Evolutionary conservation across 2,797 vertebrate genomes (phyloP).

Genomic region (Eutrigla gurnardus): DNA sequence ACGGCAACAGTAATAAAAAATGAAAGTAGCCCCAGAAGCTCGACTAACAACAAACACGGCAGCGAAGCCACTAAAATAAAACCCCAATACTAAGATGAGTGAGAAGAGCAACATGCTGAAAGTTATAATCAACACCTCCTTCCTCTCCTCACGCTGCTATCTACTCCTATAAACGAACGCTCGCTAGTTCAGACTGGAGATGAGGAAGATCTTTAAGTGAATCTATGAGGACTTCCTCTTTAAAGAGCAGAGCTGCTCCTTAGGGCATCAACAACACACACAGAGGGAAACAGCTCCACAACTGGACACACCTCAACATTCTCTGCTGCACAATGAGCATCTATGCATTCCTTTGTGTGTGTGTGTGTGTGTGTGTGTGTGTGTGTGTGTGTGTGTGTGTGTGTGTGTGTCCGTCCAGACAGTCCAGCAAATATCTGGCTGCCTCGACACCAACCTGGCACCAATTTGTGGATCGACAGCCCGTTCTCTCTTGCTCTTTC

Average conservation of each 20-base stretch:
- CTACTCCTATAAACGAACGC: constrained; percentile 4
- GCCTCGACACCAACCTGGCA: constrained; percentile 75
- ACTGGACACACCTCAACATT: constrained; percentile 39
- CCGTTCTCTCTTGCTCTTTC: too few species aligned
- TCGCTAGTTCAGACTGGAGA: constrained; percentile 9
- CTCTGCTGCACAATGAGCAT: too few species aligned
- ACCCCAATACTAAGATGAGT: background rate
- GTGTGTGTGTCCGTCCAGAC: constrained; percentile 36
- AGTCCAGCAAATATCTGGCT: constrained; percentile 61
- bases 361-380: constrained; percentile 11
- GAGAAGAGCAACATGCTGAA: background rate
- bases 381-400: constrained; percentile 10
- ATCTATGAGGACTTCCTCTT: constrained; percentile 48
- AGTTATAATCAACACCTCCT: constrained; percentile 1
- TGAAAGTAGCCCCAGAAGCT: background rate
- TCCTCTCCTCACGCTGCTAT: background rate
- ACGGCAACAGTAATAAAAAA: background rate
- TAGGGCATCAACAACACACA: constrained; percentile 66
- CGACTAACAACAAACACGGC: background rate
- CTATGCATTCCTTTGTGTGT: background rate
- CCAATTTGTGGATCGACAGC: constrained; percentile 74
- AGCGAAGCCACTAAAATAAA: background rate
- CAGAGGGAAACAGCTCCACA: constrained; percentile 42
- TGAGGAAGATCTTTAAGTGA: constrained; percentile 30
- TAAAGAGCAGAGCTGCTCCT: constrained; percentile 58